Evolutionary conservation across 1,140 invertebrate species (phyloP), one percentile per base, ranked within the genome.

Genomic region (Caenorhabditis remanei): DNA sequence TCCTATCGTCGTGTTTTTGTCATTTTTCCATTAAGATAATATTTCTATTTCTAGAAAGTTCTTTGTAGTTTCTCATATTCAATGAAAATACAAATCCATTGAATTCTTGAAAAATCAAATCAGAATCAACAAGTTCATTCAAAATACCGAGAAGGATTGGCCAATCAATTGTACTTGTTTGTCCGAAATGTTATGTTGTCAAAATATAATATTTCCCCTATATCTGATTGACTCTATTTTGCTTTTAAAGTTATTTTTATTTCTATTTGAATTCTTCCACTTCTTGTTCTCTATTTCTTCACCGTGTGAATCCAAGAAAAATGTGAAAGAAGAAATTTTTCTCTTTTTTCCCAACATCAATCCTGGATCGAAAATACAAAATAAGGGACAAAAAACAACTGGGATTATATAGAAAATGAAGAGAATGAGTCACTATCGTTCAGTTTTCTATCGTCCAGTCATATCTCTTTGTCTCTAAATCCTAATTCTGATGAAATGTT

Each of bases 91-190:
- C 11, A 13, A 7, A 13, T 32, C 61, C 7, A 11, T 21, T 63
- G 24, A 11, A 32, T 63, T 32, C 61, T 32, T 24, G 0, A 16
- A 53, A 53, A 53, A 53, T 53, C 50, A 53, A 6, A 53, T 53
- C 14, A 14, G 50, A 53, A 53, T 53, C 16, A 63, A 11, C 56
- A 14, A 11, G 19, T 63, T 32, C 21, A 63, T 19, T n/a, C 55
- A 58, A 58, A 58, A 58, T 16, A 58, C n/a, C 55, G 2, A 14
- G 14, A 58, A 58, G 13, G 16, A 58, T 19, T 58, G n/a, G 11
- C n/a, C 55, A 58, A 58, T 63, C 61, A 63, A 21, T 63, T 63
- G 61, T 63, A 63, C 21, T 63, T 63, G 61, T 63, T 63, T 63
- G 61, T 63, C 61, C 2, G 32, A 63, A 63, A 32, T 32, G 32